Evolutionary conservation across 2,113 vertebrate species (phyloP), one percentile per base, ranked within the genome.

Genomic region (Morone saxatilis): DNA sequence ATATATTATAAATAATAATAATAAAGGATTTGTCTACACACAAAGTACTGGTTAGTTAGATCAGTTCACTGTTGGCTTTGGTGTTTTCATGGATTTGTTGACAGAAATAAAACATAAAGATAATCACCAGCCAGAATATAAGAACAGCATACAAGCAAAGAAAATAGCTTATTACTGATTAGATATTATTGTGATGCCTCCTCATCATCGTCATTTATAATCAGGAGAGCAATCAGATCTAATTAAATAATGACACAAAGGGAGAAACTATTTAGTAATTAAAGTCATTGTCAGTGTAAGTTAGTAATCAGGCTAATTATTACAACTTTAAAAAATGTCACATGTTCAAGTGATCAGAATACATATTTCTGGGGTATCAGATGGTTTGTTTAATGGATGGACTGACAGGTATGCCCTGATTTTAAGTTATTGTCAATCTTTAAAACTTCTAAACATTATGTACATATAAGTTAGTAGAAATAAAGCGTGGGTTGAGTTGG

Each of bases 231-330:
- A 82, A 65, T 79, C 53, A 25, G n/a, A 65, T 65, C 41, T 38
- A 57, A 63, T 69, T 68, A 16, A 48, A 54, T 45, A 74, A 22
- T 1, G 5, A 19, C 48, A 38, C 54, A 6, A 43, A 56, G 2
- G 20, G 40, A 74, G 66, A 69, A 76, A 51, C 51, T 17, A 57
- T 59, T 50, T 31, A 50, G 25, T 54, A 47, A 31, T 31, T 31
- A 31, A 31, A 31, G 31, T 31, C 31, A 31, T 31, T 31, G 31
- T 31, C 31, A 31, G 31, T 25, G 1, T 67, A 74, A 71, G 31
- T 59, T 31, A 51, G 13, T 61, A 41, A 84, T 84, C 72, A 78
- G 62, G 67, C 13, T 45, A 53, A 71, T 54, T 83, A 72, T 47
- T 60, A 57, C 25, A 56, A 9, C 25, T 60, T 73, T 43, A 45